Percentiles rank a stretch among this genome's conserved stretches.
These are phyloP conservation scores for Pogoniulus pusillus DNA, from an alignment of 2,797 vertebrate species.

Conservation along the genomic window DNA sequence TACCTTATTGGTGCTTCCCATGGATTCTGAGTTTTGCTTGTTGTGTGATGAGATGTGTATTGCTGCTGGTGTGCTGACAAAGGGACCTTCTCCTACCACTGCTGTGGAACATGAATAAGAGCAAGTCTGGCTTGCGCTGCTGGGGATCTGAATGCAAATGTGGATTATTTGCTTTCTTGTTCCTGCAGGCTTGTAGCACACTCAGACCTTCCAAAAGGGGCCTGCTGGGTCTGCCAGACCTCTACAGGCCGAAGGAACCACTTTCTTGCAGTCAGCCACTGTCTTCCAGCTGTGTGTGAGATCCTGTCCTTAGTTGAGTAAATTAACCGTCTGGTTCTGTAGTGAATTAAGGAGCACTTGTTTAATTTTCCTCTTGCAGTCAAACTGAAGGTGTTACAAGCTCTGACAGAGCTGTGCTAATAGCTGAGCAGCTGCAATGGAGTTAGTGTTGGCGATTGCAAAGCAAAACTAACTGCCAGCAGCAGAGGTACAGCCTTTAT, in stretches of 20 bases:
- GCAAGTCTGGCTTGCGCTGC: neutral
- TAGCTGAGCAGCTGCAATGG: neutral
- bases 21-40: neutral
- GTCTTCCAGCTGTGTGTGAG: neutral
- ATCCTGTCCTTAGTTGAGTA: neutral
- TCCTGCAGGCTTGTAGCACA: neutral
- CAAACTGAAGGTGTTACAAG: neutral
- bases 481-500: neutral
- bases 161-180: rapidly evolving
- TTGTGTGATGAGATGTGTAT: rapidly evolving
- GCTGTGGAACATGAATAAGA: neutral
- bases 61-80: neutral
- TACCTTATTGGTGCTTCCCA: neutral
- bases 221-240: neutral
- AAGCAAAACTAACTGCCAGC: neutral
- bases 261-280: neutral
- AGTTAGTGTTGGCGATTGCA: neutral
- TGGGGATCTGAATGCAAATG: neutral
- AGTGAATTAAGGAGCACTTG: neutral
- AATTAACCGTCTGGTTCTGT: neutral
- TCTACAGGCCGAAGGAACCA: neutral
- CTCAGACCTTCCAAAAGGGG: neutral
- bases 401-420: neutral
- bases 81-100: neutral
- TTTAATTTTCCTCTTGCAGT: neutral